phyloP scores from a whole-genome alignment of 2,888 invertebrate species.

The Euclidia mi region DNA sequence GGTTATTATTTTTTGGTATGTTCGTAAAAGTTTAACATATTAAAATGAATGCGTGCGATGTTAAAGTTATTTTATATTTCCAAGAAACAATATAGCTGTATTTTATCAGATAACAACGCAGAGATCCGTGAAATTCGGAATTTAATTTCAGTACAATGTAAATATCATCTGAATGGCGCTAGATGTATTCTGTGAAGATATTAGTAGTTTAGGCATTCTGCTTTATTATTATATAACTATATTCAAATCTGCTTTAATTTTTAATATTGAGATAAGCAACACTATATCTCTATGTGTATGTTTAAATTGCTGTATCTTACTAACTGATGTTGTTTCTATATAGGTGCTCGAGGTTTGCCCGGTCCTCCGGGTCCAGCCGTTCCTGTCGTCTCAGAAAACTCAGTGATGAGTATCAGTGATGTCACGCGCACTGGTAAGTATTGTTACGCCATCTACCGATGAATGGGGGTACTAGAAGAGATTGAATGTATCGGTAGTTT shows the following conservation, averaged over 20 bases:
- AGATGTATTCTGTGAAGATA: too few relatives aligned
- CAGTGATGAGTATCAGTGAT: constrained; percentile 70
- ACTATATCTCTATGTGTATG: too few relatives aligned
- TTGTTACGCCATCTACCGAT: too few relatives aligned
- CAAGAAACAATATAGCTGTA: not conserved
- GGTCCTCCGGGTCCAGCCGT: constrained; percentile 75
- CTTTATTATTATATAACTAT: too few relatives aligned
- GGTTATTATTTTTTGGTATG: constrained; percentile 44
- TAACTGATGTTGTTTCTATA: constrained; percentile 18
- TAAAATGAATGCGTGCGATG: constrained; percentile 42
- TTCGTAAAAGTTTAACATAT: constrained; percentile 39
- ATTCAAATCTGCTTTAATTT: too few relatives aligned
- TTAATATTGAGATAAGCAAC: too few relatives aligned
- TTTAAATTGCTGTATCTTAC: not conserved
- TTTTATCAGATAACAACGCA: not conserved
- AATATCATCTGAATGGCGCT: too few relatives aligned
- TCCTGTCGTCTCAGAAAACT: constrained; percentile 69
- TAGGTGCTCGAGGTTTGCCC: constrained; percentile 78
- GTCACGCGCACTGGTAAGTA: constrained; percentile 67
- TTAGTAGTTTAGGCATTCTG: too few relatives aligned
- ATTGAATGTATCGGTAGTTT: too few relatives aligned
- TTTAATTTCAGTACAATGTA: too few relatives aligned
- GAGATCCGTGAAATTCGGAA: not conserved
- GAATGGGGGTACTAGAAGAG: too few relatives aligned
- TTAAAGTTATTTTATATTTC: constrained; percentile 27